Conservation (phyloP, 2,797 vertebrate species). For the Lutjanus argentimaculatus region DNA sequence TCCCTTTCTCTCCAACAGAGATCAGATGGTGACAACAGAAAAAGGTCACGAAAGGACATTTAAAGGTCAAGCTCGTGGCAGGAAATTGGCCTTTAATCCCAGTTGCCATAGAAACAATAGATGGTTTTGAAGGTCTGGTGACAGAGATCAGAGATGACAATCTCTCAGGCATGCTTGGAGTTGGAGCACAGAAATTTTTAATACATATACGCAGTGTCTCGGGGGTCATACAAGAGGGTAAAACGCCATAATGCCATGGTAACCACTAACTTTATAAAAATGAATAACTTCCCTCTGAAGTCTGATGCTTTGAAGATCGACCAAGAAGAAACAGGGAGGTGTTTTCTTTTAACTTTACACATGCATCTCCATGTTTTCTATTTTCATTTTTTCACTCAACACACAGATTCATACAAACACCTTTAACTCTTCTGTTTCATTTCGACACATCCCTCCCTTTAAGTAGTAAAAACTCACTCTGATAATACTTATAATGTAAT, state of each 20-base stretch:
- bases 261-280: neutral
- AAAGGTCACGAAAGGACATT: constrained; percentile 75
- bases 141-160: constrained; percentile 63
- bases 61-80: constrained; percentile 72
- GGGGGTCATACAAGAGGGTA: neutral
- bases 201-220: neutral
- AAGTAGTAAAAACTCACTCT: neutral
- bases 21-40: constrained; percentile 58
- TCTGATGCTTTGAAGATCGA: constrained; percentile 1
- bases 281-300: neutral
- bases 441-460: neutral
- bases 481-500: neutral
- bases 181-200: neutral
- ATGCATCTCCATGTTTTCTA: neutral
- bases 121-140: constrained; percentile 62
- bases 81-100: constrained; percentile 74
- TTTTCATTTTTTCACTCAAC: neutral
- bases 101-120: constrained; percentile 60
- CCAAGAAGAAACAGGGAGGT: neutral
- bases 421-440: neutral
- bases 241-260: neutral
- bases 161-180: constrained; percentile 38
- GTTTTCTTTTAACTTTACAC: neutral
- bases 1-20: constrained; percentile 58
- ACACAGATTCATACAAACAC: neutral